Percentiles rank a stretch among this genome's conserved stretches.
These are phyloP conservation scores for Dicentrarchus labrax DNA, from an alignment of 2,113 vertebrate species.

Conservation along the genomic window DNA sequence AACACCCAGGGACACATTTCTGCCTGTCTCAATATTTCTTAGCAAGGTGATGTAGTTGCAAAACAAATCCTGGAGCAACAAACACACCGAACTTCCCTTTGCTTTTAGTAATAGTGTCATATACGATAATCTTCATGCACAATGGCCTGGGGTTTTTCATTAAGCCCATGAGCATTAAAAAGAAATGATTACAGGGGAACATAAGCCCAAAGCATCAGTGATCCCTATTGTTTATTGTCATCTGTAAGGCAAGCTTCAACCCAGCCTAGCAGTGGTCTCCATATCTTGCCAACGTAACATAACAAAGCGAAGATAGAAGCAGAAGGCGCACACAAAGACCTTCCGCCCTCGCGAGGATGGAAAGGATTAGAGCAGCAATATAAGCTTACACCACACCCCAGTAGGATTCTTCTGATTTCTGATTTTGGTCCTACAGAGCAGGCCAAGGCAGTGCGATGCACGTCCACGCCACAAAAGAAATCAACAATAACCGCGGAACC, in stretches of 20 bases:
- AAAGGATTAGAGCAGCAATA: slow-evolving; percentile 34
- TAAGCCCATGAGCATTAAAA: slow-evolving; percentile 16
- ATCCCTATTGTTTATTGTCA: slow-evolving; percentile 35
- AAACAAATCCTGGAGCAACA: slow-evolving; percentile 38
- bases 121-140: slow-evolving; percentile 20
- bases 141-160: slow-evolving; percentile 21
- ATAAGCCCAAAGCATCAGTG: slow-evolving; percentile 19
- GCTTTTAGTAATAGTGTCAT: slow-evolving; percentile 31
- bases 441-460: not conserved
- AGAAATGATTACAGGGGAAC: slow-evolving; percentile 35
- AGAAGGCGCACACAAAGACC: slow-evolving; percentile 16
- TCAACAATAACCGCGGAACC: not conserved
- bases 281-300: not conserved
- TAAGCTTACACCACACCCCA: slow-evolving; percentile 10
- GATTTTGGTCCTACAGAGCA: not conserved
- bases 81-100: slow-evolving; percentile 8
- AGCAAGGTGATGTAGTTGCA: slow-evolving; percentile 9
- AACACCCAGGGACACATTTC: slow-evolving; percentile 37
- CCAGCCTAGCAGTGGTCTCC: not conserved
- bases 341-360: not conserved
- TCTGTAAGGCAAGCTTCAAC: not conserved
- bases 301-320: slow-evolving; percentile 10
- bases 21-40: slow-evolving; percentile 33
- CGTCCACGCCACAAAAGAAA: slow-evolving; percentile 13
- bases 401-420: not conserved